A percentile compares a stretch with the other conserved stretches of the same genome.
Conservation (phyloP, 2,888 invertebrate species). For the Drosophila neotestacea region DNA sequence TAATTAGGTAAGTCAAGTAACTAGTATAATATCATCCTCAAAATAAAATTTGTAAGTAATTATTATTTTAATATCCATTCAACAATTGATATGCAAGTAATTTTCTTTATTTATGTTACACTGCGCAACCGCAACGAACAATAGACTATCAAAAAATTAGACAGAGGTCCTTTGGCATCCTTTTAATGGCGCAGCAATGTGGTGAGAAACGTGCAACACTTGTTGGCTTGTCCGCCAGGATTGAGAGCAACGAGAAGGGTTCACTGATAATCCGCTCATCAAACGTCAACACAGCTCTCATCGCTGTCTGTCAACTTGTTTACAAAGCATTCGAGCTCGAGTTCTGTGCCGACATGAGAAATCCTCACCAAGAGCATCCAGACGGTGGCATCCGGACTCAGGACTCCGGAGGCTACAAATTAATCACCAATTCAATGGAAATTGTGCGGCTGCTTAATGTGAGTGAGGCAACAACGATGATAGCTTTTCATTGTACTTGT, state of each 20-base stretch:
- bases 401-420: constrained; percentile 68
- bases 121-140: constrained; percentile 13
- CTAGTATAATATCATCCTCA: not conserved
- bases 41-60: not conserved
- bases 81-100: not conserved
- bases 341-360: constrained; percentile 29
- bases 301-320: constrained; percentile 71
- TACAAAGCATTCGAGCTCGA: constrained; percentile 61
- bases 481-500: constrained; percentile 60
- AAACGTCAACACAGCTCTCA: constrained; percentile 74
- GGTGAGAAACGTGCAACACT: constrained; percentile 42
- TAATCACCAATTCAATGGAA: constrained; percentile 78
- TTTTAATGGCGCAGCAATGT: constrained; percentile 20
- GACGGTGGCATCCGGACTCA: constrained; percentile 45
- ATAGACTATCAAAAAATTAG: not conserved
- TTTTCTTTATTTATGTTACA: not conserved
- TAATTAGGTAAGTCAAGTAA: too few relatives aligned
- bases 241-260: constrained; percentile 18
- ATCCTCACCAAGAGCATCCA: constrained; percentile 21
- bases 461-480: constrained; percentile 34
- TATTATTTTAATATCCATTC: not conserved
- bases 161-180: constrained; percentile 13
- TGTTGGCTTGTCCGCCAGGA: constrained; percentile 39
- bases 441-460: constrained; percentile 66
- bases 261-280: constrained; percentile 79